These are phyloP conservation scores for Lumbricus terrestris DNA, from an alignment of 2,888 invertebrate species.

Conservation along the genomic window DNA sequence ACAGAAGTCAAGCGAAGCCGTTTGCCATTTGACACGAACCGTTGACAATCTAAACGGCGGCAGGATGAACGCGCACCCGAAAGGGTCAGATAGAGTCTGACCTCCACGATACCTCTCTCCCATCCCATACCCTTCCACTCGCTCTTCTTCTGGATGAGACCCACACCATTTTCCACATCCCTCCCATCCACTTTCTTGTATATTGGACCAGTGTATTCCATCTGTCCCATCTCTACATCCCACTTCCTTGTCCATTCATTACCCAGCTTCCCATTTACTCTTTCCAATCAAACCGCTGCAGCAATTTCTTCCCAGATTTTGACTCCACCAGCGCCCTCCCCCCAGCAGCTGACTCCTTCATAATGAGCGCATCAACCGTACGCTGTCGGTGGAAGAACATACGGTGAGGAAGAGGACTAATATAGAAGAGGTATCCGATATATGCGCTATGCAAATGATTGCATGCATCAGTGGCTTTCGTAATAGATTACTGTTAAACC, in stretches of 20 bases:
- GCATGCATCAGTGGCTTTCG: not conserved
- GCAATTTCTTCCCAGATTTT: too few relatives aligned
- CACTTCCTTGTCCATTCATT: not conserved
- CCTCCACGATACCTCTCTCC: not conserved
- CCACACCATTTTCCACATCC: too few relatives aligned
- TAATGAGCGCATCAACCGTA: too few relatives aligned
- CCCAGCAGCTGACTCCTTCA: too few relatives aligned
- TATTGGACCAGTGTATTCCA: too few relatives aligned
- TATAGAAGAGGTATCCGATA: too few relatives aligned
- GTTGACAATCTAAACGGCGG: not conserved
- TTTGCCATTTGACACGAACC: conserved; percentile 14
- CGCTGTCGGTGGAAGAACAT: too few relatives aligned
- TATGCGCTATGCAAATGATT: not conserved
- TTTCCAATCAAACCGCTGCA: not conserved
- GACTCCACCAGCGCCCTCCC: too few relatives aligned
- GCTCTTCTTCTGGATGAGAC: too few relatives aligned
- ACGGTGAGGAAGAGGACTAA: too few relatives aligned
- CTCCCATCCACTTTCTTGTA: too few relatives aligned
- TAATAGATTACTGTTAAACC: not conserved
- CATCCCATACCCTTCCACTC: not conserved
- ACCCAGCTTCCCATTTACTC: not conserved
- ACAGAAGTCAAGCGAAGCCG: conserved; percentile 3
- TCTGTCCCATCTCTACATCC: too few relatives aligned
- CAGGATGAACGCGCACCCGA: not conserved
- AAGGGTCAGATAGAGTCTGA: not conserved